A percentile compares a stretch with the other conserved stretches of the same genome.
Conservation (phyloP, 2,113 vertebrate genomes). For the Pseudonaja textilis region DNA sequence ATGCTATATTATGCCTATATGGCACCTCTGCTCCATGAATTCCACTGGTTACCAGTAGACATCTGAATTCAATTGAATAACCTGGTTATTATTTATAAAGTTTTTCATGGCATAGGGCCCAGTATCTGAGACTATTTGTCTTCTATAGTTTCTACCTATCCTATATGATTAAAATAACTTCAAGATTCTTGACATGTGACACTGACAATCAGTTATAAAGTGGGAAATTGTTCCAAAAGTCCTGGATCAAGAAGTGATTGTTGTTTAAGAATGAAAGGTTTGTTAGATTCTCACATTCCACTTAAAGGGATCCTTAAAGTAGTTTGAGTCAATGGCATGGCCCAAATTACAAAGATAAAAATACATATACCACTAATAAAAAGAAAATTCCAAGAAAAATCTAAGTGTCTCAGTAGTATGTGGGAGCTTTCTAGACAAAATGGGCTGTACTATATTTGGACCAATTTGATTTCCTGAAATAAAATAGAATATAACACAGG, state of each 20-base stretch:
- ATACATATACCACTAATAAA: neutral
- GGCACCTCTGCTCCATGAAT: neutral
- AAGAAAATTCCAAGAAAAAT: neutral
- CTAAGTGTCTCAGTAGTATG: neutral
- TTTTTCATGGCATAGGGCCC: neutral
- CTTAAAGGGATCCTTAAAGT: neutral
- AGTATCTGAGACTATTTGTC: neutral
- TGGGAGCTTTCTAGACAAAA: neutral
- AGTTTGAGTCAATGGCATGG: neutral
- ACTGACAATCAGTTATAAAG: neutral
- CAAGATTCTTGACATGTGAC: neutral
- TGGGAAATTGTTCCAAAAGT: neutral
- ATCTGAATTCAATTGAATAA: neutral
- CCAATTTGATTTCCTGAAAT: neutral
- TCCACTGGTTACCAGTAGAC: neutral
- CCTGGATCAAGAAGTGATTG: neutral
- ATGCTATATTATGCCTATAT: neutral
- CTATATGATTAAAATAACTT: neutral
- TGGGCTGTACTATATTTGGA: neutral
- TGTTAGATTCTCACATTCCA: neutral
- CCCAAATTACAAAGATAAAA: neutral
- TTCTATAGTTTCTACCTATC: neutral
- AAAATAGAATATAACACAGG: neutral
- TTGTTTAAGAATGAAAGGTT: neutral
- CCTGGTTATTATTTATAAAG: neutral